phyloP scores from a whole-genome alignment of 23 tunicate species.

The Corella eumyota region DNA sequence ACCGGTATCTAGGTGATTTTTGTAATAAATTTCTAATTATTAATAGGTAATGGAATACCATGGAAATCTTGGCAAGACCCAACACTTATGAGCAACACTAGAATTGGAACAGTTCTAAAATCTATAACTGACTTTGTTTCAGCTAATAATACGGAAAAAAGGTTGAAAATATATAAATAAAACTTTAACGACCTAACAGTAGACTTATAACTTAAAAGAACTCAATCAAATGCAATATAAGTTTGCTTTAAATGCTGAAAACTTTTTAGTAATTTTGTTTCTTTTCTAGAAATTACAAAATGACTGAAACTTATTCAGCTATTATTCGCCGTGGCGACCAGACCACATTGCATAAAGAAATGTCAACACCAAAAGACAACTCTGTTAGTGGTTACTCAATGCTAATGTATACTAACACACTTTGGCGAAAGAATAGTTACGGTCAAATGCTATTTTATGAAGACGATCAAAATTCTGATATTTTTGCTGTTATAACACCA shows the following conservation, averaged over 20 bases:
- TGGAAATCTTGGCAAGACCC: constrained; percentile 95
- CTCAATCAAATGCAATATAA: too few species aligned
- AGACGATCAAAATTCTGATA: constrained; percentile 47
- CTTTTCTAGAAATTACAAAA: constrained; percentile 25
- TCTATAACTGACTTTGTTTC: constrained; percentile 21
- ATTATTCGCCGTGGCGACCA: constrained; percentile 71
- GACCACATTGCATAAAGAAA: constrained; percentile 35
- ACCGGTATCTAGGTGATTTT: too few species aligned
- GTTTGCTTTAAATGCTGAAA: too few species aligned
- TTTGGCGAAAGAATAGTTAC: constrained; percentile 84
- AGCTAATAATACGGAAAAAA: background rate
- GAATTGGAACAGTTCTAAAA: constrained; percentile 31
- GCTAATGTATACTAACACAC: constrained; percentile 35
- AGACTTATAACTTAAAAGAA: too few species aligned
- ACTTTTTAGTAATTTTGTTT: too few species aligned
- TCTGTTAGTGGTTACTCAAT: constrained; percentile 24
- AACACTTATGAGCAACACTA: constrained; percentile 30
- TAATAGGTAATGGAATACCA: constrained; percentile 84
- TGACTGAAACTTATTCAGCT: constrained; percentile 64
- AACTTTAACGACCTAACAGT: too few species aligned
- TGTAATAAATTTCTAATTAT: too few species aligned
- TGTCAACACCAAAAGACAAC: background rate
- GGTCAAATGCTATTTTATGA: constrained; percentile 76
- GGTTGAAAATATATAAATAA: constrained; percentile 1
- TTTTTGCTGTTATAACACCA: constrained; percentile 47